phyloP scores from a whole-genome alignment of 1,140 invertebrate genomes.

The Hirudo medicinalis region DNA sequence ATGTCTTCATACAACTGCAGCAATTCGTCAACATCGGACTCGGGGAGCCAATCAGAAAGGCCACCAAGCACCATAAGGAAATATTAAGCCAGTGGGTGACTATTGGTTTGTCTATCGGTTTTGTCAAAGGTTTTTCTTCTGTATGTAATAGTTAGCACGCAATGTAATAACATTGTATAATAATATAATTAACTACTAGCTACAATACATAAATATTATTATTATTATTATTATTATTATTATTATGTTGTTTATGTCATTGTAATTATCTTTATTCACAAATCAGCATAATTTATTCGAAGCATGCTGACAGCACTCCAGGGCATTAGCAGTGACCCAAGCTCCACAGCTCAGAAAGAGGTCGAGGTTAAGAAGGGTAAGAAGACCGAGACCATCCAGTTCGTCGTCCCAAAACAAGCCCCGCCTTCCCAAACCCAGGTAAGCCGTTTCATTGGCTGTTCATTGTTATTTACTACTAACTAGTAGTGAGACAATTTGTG shows the following conservation, averaged over 20 bases:
- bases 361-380: neutral
- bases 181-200: too few species aligned
- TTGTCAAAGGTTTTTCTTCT: too few species aligned
- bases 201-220: too few species aligned
- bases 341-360: neutral
- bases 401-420: neutral
- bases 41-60: conserved; percentile 82
- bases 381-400: neutral
- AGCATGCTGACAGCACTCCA: neutral
- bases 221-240: too few species aligned
- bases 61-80: conserved; percentile 96
- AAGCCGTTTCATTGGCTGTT: neutral
- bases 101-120: too few species aligned
- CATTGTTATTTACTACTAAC: neutral
- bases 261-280: neutral
- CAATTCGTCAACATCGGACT: conserved; percentile 85
- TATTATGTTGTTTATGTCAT: too few species aligned
- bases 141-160: too few species aligned
- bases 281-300: neutral
- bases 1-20: conserved; percentile 92
- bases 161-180: too few species aligned
- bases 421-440: conserved; percentile 21
- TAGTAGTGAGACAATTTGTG: neutral
- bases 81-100: conserved; percentile 50
- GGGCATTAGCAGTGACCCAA: neutral